A percentile compares a stretch with the other conserved stretches of the same genome.
Evolutionary conservation across 2,113 vertebrate genomes (phyloP).

Genomic region (Promerops cafer): DNA sequence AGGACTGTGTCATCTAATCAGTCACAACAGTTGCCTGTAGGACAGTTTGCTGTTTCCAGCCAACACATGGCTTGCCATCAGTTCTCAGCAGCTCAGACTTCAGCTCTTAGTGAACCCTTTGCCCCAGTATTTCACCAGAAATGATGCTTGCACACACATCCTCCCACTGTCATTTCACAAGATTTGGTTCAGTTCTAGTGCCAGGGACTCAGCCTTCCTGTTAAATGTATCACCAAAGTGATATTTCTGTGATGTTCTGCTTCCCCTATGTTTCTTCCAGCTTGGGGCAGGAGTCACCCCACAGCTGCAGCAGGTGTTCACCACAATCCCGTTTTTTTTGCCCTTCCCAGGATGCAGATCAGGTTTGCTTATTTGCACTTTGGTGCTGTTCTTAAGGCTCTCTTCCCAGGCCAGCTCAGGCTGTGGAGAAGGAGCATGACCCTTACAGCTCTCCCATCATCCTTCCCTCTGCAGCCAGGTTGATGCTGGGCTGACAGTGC

Average conservation of each 20-base stretch:
- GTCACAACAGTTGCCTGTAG: neutral
- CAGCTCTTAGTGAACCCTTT: fast-evolving
- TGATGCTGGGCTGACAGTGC: neutral
- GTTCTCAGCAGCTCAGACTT: neutral
- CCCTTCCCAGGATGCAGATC: neutral
- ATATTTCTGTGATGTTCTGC: neutral
- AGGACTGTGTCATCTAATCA: neutral
- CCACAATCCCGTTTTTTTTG: neutral
- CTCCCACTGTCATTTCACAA: neutral
- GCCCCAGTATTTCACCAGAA: neutral
- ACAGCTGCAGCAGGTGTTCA: neutral
- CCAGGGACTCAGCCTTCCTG: neutral
- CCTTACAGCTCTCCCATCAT: neutral
- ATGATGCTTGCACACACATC: neutral
- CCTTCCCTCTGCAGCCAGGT: neutral
- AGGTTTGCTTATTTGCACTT: neutral
- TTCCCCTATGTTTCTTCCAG: neutral
- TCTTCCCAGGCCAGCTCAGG: neutral
- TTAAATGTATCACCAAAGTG: neutral
- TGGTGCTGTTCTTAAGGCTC: neutral
- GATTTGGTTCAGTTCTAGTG: neutral
- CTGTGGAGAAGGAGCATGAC: neutral
- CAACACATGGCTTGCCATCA: neutral
- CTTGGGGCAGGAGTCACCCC: neutral
- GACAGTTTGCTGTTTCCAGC: neutral